phyloP scores from a whole-genome alignment of 2,797 vertebrate genomes.

The Dermochelys coriacea region DNA sequence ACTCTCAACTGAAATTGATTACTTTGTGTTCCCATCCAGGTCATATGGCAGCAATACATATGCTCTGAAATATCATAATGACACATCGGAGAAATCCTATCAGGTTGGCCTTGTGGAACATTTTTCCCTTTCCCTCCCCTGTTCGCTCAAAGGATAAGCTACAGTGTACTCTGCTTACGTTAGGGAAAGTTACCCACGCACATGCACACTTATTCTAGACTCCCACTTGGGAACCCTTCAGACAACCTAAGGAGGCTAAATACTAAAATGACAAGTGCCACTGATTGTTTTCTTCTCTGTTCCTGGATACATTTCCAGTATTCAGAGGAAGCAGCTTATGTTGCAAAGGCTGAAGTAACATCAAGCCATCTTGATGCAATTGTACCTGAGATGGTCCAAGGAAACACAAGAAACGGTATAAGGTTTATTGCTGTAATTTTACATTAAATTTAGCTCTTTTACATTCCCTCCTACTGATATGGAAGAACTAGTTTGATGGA shows the following conservation, averaged over 20 bases:
- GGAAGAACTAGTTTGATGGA: background rate
- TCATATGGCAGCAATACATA: constrained; percentile 93
- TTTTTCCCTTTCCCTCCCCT: constrained; percentile 21
- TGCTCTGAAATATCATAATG: constrained; percentile 93
- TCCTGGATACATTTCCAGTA: constrained; percentile 23
- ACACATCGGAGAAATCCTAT: constrained; percentile 89
- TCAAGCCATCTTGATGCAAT: constrained; percentile 64
- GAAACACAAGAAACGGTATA: constrained; percentile 29
- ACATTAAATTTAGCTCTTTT: constrained; percentile 7
- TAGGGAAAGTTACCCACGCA: background rate
- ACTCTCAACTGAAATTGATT: constrained; percentile 99
- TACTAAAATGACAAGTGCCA: constrained; percentile 69
- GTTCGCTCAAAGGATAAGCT: background rate
- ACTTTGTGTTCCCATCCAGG: constrained; percentile 92
- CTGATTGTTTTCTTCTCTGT: constrained; percentile 60
- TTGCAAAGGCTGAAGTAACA: constrained; percentile 42
- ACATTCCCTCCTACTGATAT: background rate
- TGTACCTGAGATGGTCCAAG: constrained; percentile 28
- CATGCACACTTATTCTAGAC: background rate
- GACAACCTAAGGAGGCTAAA: constrained; percentile 49
- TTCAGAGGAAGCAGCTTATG: constrained; percentile 39
- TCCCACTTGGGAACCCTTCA: constrained; percentile 41
- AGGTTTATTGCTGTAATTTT: constrained; percentile 47
- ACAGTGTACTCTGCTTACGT: background rate
- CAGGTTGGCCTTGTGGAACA: constrained; percentile 60